Evolutionary conservation across 2,797 vertebrate species (phyloP).

Genomic region (Smutsia gigantea): DNA sequence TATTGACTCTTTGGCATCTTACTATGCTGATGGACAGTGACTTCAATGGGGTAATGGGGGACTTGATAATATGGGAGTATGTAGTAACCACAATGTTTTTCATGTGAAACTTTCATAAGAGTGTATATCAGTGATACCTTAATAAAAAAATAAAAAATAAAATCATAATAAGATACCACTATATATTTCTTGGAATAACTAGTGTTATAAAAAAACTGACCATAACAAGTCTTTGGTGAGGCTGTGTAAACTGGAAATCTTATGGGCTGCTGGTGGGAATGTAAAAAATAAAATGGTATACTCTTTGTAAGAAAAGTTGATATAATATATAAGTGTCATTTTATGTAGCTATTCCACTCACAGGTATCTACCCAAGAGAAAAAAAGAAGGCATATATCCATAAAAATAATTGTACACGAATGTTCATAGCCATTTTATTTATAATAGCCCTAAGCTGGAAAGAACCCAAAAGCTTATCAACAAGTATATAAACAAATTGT

Average conservation of each 20-base stretch:
- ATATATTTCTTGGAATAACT: background rate
- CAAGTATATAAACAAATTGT: background rate
- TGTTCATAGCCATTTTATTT: background rate
- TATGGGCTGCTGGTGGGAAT: background rate
- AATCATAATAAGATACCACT: background rate
- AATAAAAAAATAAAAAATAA: background rate
- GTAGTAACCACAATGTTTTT: no score
- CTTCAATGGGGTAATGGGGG: no score
- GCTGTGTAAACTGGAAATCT: background rate
- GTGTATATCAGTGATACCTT: no score
- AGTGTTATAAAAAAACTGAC: background rate
- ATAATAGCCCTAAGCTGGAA: background rate
- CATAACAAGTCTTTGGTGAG: background rate
- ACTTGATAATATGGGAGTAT: no score
- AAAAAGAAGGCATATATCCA: background rate
- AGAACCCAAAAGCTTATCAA: background rate
- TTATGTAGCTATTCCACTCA: background rate
- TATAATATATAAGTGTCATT: background rate
- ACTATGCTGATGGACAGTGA: no score
- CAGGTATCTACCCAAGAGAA: background rate
- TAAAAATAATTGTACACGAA: background rate
- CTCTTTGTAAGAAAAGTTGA: background rate
- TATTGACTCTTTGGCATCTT: no score
- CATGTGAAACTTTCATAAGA: no score
- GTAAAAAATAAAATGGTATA: background rate